Conservation (phyloP, 2,888 invertebrate genomes). For the Parasteatoda lunata region DNA sequence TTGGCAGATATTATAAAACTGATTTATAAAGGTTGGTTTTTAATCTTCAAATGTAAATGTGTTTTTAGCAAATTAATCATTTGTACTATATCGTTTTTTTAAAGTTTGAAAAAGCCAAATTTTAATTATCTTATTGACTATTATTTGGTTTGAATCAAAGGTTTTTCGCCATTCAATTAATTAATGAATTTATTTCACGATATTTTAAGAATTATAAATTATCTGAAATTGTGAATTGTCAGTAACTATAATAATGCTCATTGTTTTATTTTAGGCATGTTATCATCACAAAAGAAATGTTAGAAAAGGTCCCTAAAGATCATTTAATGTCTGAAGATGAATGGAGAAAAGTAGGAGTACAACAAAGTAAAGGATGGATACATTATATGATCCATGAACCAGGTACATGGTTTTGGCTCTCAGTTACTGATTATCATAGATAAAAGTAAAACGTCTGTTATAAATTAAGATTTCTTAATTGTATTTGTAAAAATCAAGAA, state of each 20-base stretch:
- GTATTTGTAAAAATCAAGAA: too few relatives aligned
- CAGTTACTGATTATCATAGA: background rate
- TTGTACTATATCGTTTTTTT: too few relatives aligned
- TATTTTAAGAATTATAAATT: background rate
- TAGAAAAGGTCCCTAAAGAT: slow-evolving; percentile 90
- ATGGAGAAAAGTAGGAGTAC: slow-evolving; percentile 95
- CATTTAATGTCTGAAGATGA: slow-evolving; percentile 94
- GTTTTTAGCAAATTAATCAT: too few relatives aligned
- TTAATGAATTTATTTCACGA: background rate
- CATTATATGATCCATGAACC: slow-evolving; percentile 98
- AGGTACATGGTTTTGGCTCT: slow-evolving; percentile 77
- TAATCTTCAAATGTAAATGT: too few relatives aligned
- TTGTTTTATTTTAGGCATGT: slow-evolving; percentile 85
- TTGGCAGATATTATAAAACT: too few relatives aligned
- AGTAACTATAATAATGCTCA: background rate
- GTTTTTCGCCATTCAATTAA: background rate
- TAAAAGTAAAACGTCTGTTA: too few relatives aligned
- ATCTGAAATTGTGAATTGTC: background rate
- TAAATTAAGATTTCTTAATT: too few relatives aligned
- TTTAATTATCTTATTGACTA: too few relatives aligned
- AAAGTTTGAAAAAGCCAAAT: too few relatives aligned
- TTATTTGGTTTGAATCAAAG: background rate
- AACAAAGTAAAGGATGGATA: slow-evolving; percentile 97
- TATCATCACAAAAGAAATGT: slow-evolving; percentile 92
- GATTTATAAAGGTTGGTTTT: background rate